Evolutionary conservation across 2,113 vertebrate species (phyloP), one percentile per base, ranked within the genome.

Genomic region (Austrofundulus limnaeus): DNA sequence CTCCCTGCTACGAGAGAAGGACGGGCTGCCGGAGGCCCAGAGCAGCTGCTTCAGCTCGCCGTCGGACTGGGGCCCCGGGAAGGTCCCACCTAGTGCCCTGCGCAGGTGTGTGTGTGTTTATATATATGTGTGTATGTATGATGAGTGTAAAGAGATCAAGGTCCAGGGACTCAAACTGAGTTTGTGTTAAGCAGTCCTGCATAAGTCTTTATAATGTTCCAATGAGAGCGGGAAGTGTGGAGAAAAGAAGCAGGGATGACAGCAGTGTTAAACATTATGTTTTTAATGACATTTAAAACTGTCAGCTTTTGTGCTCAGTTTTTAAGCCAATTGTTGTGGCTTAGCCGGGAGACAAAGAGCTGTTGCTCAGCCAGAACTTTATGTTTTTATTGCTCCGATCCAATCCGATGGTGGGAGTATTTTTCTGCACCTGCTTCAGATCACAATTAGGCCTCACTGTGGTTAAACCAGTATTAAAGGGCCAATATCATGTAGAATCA

Each of bases 1-100:
- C 23, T 85, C 95, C 88, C 98, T 98, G 95, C 78, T 97, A 85
- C 93, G 95, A 19, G 95, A 94, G 60, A 94, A 94, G 41, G 95
- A 95, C 17, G 93, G 95, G 84, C 93, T 99, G 76, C 97, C 97
- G 0, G 97, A 98, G 52, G 94, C 95, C 23, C 96, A 92, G 69
- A 89, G 94, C 9, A 95, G 94, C 92, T 99, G 97, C 92, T 95
- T 94, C 1, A 93, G 94, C 68, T 95, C 96, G 17, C 38, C 88
- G 1, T 82, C 84, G 53, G 72, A 56, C 94, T 95, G 90, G 92
- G 94, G 76, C 93, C 85, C 0, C 0, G 89, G 88, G 45, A 96
- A 98, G 25, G 66, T 85, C 25, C 96, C 95, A 0, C 87, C 91
- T 28, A 96, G 95, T 51, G 95, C 94, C 7, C 83, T 99, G 72